Conservation (phyloP, 35 echinoderm and acorn worm species). For the Apostichopus japonicus region DNA sequence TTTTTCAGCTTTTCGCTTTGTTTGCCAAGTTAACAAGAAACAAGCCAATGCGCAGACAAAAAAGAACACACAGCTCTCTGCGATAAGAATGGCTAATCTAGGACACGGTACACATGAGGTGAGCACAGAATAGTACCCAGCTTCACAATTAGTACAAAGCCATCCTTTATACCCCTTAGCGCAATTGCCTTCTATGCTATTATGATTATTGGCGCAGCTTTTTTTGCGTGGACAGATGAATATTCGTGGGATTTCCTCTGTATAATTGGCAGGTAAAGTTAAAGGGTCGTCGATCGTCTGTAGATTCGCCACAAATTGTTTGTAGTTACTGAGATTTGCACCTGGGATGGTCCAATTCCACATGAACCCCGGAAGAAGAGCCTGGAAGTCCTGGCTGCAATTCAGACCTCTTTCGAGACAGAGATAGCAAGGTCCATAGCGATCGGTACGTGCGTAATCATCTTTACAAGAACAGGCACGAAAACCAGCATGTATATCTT, state of each 20-base stretch:
- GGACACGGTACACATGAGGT: not conserved
- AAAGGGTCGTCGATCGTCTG: not conserved
- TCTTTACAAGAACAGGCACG: slow-evolving; percentile 48
- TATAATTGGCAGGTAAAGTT: not conserved
- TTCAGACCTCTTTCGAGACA: slow-evolving; percentile 25
- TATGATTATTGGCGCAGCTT: slow-evolving; percentile 4
- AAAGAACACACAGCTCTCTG: not conserved
- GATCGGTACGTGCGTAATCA: slow-evolving; percentile 22
- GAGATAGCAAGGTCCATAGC: not conserved
- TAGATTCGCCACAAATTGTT: not conserved
- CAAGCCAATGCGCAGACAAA: not conserved
- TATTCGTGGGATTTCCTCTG: not conserved
- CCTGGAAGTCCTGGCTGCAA: slow-evolving; percentile 28
- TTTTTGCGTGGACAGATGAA: not conserved
- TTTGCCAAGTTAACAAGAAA: not conserved
- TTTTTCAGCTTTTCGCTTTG: not conserved
- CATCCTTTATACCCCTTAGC: slow-evolving; percentile 25
- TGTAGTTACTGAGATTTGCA: slow-evolving; percentile 23
- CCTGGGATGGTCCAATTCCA: slow-evolving; percentile 38
- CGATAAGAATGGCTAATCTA: not conserved
- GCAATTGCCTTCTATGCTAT: not conserved
- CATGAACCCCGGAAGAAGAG: slow-evolving; percentile 25
- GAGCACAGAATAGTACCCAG: slow-evolving; percentile 8
- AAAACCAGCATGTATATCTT: slow-evolving; percentile 13
- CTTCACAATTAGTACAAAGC: slow-evolving; percentile 20